Conservation (phyloP, 2,797 vertebrate species). For the Lithobates pipiens region DNA sequence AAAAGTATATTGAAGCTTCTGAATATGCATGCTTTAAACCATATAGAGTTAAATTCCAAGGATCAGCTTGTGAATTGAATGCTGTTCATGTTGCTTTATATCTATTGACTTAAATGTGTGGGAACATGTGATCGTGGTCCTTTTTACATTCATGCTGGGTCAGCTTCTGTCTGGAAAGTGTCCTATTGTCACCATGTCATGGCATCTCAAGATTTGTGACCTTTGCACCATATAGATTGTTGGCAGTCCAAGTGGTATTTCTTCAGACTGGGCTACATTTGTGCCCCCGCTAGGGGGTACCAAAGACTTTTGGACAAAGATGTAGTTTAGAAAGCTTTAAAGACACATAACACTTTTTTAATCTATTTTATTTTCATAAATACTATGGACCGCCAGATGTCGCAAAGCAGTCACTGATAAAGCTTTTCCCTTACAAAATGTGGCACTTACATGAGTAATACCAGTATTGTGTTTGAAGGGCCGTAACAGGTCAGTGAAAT, state of each 20-base stretch:
- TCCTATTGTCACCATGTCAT: conserved; percentile 99
- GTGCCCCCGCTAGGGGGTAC: conserved; percentile 93
- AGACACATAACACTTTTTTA: conserved; percentile 79
- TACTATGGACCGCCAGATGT: conserved; percentile 95
- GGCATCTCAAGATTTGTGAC: conserved; percentile 94
- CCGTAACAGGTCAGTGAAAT: conserved; percentile 96
- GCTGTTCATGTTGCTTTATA: conserved; percentile 72
- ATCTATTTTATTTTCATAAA: conserved; percentile 75
- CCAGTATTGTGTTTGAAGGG: conserved; percentile 83
- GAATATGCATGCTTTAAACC: neutral
- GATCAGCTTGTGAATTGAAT: conserved; percentile 64
- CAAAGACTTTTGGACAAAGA: conserved; percentile 89
- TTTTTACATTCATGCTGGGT: conserved; percentile 92
- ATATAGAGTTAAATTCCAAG: conserved; percentile 63
- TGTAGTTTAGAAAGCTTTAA: conserved; percentile 77
- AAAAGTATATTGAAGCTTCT: neutral
- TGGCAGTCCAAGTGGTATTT: conserved; percentile 80
- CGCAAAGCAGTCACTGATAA: conserved; percentile 96
- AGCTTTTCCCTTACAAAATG: conserved; percentile 85
- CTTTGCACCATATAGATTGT: conserved; percentile 95
- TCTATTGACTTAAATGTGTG: conserved; percentile 87
- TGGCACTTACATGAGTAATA: conserved; percentile 90
- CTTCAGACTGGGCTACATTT: conserved; percentile 85
- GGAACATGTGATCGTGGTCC: conserved; percentile 90
- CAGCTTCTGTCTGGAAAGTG: conserved; percentile 93